Percentiles rank a stretch among this genome's conserved stretches.
These are phyloP conservation scores for Riparia riparia DNA, from an alignment of 2,113 vertebrate genomes.

Conservation along the genomic window DNA sequence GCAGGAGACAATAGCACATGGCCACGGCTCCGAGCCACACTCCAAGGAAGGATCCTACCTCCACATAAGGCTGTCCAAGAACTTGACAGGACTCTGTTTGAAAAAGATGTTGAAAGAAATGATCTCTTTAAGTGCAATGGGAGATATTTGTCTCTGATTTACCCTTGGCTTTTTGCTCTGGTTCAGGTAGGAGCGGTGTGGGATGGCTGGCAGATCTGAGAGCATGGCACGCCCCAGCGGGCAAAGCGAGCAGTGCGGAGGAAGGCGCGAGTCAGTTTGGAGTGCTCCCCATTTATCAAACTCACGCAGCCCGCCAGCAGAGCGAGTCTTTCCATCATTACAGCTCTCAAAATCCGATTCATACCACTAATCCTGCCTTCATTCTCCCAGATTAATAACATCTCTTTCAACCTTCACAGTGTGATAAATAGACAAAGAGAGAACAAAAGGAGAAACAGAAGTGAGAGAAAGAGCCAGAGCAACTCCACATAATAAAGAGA, in stretches of 20 bases:
- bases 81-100: constrained; percentile 75
- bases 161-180: constrained; percentile 86
- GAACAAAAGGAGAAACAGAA: constrained; percentile 97
- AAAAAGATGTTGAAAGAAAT: constrained; percentile 83
- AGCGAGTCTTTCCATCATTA: constrained; percentile 99
- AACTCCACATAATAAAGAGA: constrained; percentile 87
- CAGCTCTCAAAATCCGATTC: constrained; percentile 99
- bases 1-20: background rate
- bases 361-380: constrained; percentile 99
- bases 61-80: constrained; percentile 62
- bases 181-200: constrained; percentile 84
- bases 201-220: constrained; percentile 88
- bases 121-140: constrained; percentile 82
- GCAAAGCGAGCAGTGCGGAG: constrained; percentile 83
- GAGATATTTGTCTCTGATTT: constrained; percentile 87
- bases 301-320: constrained; percentile 98
- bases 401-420: constrained; percentile 99
- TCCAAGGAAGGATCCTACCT: constrained; percentile 57
- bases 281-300: constrained; percentile 99
- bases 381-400: constrained; percentile 99
- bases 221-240: constrained; percentile 87
- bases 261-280: constrained; percentile 89
- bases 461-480: constrained; percentile 86
- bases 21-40: background rate
- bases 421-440: constrained; percentile 99